Percentiles rank a stretch among this genome's conserved stretches.
Conservation (phyloP, 1,140 invertebrate species). For the Nasonia longicornis region DNA sequence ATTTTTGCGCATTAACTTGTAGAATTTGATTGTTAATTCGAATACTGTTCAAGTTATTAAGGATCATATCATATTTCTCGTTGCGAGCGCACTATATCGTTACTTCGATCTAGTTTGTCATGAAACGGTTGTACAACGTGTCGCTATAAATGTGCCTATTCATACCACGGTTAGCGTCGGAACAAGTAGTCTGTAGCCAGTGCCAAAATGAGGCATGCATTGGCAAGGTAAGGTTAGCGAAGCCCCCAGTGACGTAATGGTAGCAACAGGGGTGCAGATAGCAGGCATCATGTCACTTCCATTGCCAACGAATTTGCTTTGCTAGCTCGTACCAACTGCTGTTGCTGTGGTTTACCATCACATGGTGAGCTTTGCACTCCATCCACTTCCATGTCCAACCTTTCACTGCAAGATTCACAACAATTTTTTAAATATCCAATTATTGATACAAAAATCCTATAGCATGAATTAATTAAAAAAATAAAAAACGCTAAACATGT, state of each 20-base stretch:
- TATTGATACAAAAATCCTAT: too few species aligned
- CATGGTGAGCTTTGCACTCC: conserved; percentile 62
- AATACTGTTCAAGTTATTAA: conserved; percentile 40
- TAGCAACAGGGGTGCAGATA: conserved; percentile 65
- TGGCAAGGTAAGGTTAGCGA: conserved; percentile 65
- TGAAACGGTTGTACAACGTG: conserved; percentile 42
- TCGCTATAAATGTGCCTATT: conserved; percentile 51
- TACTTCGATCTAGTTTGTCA: conserved; percentile 45
- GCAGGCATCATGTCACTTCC: conserved; percentile 70
- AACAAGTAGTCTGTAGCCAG: conserved; percentile 56
- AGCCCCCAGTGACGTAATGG: conserved; percentile 67
- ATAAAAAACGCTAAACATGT: not conserved
- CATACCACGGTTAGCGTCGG: conserved; percentile 54
- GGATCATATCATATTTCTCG: conserved; percentile 21
- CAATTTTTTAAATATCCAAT: not conserved
- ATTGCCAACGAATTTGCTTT: conserved; percentile 68
- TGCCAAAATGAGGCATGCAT: conserved; percentile 54
- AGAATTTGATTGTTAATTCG: conserved; percentile 37
- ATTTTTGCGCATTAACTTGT: conserved; percentile 30
- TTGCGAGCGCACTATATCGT: conserved; percentile 28
- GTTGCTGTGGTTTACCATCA: conserved; percentile 63
- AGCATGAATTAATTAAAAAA: not conserved
- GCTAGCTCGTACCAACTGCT: conserved; percentile 64
- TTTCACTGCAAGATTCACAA: conserved; percentile 60
- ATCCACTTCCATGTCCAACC: conserved; percentile 65